Evolutionary conservation across 2,113 vertebrate species (phyloP).

Genomic region (Paradisaea rubra): DNA sequence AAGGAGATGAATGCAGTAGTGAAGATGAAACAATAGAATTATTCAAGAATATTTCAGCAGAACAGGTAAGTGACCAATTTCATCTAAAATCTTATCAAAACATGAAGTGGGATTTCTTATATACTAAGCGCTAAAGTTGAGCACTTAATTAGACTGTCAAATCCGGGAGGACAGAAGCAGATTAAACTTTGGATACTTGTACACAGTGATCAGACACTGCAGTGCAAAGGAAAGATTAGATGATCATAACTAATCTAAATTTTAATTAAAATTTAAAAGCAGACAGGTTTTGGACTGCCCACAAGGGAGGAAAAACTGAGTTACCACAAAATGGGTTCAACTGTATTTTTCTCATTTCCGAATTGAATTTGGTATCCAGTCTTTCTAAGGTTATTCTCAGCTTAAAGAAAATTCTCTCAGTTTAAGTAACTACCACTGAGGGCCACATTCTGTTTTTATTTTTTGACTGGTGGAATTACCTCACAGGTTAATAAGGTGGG

Average conservation of each 20-base stretch:
- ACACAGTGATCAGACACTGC: conserved; percentile 9
- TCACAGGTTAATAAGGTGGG: background rate
- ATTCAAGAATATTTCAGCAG: background rate
- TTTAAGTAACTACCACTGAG: background rate
- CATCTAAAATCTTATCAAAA: conserved; percentile 15
- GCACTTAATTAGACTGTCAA: conserved; percentile 54
- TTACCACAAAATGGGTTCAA: background rate
- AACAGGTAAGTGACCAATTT: conserved; percentile 15
- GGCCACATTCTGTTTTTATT: background rate
- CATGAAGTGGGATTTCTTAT: background rate
- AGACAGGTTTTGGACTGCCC: conserved; percentile 4
- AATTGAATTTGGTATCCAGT: background rate
- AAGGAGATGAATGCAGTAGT: background rate
- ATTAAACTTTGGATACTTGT: conserved; percentile 48
- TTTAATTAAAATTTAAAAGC: conserved; percentile 61
- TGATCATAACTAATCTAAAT: conserved; percentile 55
- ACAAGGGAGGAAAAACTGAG: background rate
- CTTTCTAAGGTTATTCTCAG: background rate
- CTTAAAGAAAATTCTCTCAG: background rate
- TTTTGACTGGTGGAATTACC: background rate
- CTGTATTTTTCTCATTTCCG: conserved; percentile 2
- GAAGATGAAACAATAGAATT: background rate
- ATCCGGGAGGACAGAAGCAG: conserved; percentile 43
- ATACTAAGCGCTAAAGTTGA: conserved; percentile 27
- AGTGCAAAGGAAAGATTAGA: conserved; percentile 41